These are phyloP conservation scores for Schizaphis graminum DNA, from an alignment of 2,888 invertebrate species.

Conservation along the genomic window DNA sequence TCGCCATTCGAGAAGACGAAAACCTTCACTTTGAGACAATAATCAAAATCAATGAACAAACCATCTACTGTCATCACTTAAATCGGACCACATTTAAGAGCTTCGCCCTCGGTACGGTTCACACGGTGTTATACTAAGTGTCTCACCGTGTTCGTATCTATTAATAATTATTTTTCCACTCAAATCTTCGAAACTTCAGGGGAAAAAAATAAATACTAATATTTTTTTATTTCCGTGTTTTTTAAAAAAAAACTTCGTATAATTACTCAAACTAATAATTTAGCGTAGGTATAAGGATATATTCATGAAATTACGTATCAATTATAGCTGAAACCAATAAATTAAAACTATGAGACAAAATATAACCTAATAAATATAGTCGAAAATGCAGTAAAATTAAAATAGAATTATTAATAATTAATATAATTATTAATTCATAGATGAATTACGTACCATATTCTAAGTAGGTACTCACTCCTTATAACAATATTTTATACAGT, in stretches of 20 bases:
- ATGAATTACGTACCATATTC: background rate
- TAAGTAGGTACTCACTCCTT: background rate
- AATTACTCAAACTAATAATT: background rate
- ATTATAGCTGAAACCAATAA: background rate
- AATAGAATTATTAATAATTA: background rate
- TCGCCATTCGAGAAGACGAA: constrained; percentile 67
- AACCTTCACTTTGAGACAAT: constrained; percentile 68
- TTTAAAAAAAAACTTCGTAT: background rate
- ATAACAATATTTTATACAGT: background rate
- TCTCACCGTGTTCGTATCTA: background rate
- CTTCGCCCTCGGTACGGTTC: constrained; percentile 72
- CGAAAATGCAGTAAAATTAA: background rate
- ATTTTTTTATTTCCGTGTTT: background rate
- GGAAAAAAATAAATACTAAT: background rate
- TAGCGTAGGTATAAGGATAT: background rate
- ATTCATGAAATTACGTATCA: background rate
- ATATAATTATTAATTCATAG: too few relatives aligned
- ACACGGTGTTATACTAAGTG: background rate
- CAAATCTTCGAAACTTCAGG: background rate
- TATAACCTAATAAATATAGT: background rate
- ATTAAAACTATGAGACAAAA: background rate
- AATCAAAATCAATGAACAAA: constrained; percentile 68
- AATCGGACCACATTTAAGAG: constrained; percentile 78
- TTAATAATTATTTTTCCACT: background rate
- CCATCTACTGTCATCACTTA: constrained; percentile 77